Evolutionary conservation across 1,140 invertebrate species (phyloP).

Genomic region (Dryas iulia): DNA sequence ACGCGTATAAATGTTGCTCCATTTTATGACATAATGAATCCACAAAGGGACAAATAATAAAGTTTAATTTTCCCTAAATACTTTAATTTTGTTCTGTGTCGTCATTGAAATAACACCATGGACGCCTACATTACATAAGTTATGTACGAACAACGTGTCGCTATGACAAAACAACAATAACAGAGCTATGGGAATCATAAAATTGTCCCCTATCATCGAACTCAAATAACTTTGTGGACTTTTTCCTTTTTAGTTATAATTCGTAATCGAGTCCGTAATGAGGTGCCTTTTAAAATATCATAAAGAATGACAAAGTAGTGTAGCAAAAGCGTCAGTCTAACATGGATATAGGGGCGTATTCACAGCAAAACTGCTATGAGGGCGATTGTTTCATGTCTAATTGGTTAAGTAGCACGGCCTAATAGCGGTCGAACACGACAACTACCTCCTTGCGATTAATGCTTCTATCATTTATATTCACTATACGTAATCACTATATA

Average conservation of each 20-base stretch:
- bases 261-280: constrained; percentile 61
- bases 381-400: constrained; percentile 77
- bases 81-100: constrained; percentile 45
- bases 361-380: constrained; percentile 53
- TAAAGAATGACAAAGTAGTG: constrained; percentile 66
- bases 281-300: constrained; percentile 68
- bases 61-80: constrained; percentile 42
- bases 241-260: constrained; percentile 60
- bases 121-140: constrained; percentile 43
- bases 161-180: constrained; percentile 61
- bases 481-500: constrained; percentile 32
- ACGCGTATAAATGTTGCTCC: background rate
- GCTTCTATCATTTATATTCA: constrained; percentile 34
- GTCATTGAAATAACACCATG: constrained; percentile 44
- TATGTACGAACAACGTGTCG: constrained; percentile 53
- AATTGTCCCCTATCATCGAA: constrained; percentile 70
- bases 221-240: constrained; percentile 42
- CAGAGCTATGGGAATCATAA: constrained; percentile 56
- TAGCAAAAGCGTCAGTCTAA: constrained; percentile 58
- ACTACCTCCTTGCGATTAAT: constrained; percentile 34
- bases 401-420: constrained; percentile 73
- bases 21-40: constrained; percentile 8
- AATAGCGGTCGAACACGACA: constrained; percentile 69
- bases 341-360: constrained; percentile 74
- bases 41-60: constrained; percentile 34